Evolutionary conservation across 2,888 invertebrate genomes (phyloP).

Genomic region (Brachyopa scutellaris): DNA sequence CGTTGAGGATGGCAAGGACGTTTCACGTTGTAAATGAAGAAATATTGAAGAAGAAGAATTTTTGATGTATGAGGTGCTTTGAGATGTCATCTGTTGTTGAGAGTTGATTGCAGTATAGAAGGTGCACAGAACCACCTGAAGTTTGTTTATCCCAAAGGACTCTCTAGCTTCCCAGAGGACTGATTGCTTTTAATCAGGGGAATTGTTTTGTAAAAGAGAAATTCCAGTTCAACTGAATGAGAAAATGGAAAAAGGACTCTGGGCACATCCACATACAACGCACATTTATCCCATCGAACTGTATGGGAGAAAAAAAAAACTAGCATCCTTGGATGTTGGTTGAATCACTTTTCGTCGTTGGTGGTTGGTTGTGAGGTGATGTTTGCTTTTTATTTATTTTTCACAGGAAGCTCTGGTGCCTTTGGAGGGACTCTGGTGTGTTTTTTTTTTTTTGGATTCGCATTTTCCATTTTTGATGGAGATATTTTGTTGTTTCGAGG

Average conservation of each 20-base stretch:
- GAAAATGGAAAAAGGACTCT: conserved; percentile 29
- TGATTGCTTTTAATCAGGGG: conserved; percentile 70
- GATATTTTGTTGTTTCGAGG: conserved; percentile 56
- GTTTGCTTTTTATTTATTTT: conserved; percentile 59
- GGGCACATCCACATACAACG: conserved; percentile 56
- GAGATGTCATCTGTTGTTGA: conserved; percentile 30
- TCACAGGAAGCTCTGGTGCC: conserved; percentile 62
- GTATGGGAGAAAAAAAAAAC: background rate
- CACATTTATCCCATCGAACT: conserved; percentile 58
- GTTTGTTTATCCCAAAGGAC: conserved; percentile 12
- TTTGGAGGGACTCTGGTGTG: background rate
- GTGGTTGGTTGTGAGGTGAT: background rate
- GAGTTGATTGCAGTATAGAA: conserved; percentile 13
- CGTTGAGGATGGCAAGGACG: too few species aligned
- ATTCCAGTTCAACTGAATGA: conserved; percentile 9
- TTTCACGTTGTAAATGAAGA: background rate
- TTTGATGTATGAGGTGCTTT: conserved; percentile 4
- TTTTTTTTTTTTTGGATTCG: conserved; percentile 29
- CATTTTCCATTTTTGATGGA: conserved; percentile 70
- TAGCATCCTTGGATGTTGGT: conserved; percentile 31
- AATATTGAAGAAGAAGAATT: background rate
- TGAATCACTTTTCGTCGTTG: conserved; percentile 49
- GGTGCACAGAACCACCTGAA: conserved; percentile 12
- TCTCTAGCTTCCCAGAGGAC: conserved; percentile 23
- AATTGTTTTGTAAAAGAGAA: conserved; percentile 35